Percentiles rank a stretch among this genome's conserved stretches.
Conservation (phyloP, 2,888 invertebrate genomes). For the Calliopum simillimum region DNA sequence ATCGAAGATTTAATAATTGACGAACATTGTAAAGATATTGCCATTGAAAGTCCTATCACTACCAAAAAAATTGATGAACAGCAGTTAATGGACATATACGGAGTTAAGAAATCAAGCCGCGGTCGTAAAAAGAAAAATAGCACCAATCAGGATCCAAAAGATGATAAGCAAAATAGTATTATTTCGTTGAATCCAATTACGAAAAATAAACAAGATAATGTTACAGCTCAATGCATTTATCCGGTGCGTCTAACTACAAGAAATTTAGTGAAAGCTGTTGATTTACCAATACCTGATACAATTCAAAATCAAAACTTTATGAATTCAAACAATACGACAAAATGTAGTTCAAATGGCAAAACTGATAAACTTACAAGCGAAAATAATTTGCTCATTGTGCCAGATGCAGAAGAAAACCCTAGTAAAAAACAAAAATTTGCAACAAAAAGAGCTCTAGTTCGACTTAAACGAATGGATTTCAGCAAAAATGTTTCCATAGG, state of each 20-base stretch:
- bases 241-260: conserved; percentile 16
- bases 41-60: too few species aligned
- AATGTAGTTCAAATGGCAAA: neutral
- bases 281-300: too few species aligned
- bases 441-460: conserved; percentile 15
- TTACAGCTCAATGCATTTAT: neutral
- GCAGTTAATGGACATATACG: neutral
- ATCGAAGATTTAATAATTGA: neutral
- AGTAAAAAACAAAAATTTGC: neutral
- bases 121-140: neutral
- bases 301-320: too few species aligned
- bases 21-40: too few species aligned
- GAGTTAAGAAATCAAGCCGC: neutral
- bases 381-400: neutral
- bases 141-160: neutral
- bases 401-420: neutral
- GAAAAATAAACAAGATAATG: neutral
- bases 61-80: too few species aligned
- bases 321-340: too few species aligned
- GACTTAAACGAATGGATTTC: conserved; percentile 17
- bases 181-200: neutral
- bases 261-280: too few species aligned
- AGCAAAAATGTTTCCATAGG: neutral
- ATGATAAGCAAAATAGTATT: neutral
- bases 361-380: neutral